Base-by-base conservation (phyloP, 2,113 vertebrate genomes). In the Coptodon rendalli region DNA sequence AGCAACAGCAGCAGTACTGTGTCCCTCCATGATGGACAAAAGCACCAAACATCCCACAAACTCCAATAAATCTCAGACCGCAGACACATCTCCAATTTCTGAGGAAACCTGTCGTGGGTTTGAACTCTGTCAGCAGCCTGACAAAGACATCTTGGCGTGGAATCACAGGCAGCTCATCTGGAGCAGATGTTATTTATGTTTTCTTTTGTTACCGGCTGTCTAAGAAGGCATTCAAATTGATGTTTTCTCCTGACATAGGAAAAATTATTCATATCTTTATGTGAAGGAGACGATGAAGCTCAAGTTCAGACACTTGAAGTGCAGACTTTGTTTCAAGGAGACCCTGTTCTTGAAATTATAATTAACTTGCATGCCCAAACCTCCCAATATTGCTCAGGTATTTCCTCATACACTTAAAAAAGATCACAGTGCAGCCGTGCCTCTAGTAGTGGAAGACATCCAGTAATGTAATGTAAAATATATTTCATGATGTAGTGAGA, bases 251-350 rank as follows among this genome's bases (percentile, higher is more conserved):
- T 57, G 40, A 24, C 43, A 2, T 56, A 9, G 81, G 83, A 86
- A 14, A 31, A 68, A 57, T 78, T 36, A 40, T 59, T 86, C 16
- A 48, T 19, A 66, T 38, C 16, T 36, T 34, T 29, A 24, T 2
- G 38, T 5, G 29, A 12, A 11, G 57, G n/a, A 68, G 61, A 43
- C 4, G 7, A 50, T 31, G 27, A 78, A 71, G 53, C 38, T 54
- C 66, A 48, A 31, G 43, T 50, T 34, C 53, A 68, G 57, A 34
- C 14, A 59, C 27, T 80, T 61, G 8, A 36, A 63, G 86, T 79
- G 53, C 34, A 66, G 71, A 88, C 89, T 84, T 85, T 86, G 68
- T 87, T 89, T 89, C 89, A 88, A 86, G 91, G 93, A 89, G 89
- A 90, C 29, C 54, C 27, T 53, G 83, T 81, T 91, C 84, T 90